Percentiles rank a stretch among this genome's conserved stretches.
Evolutionary conservation across 2,113 vertebrate species (phyloP).

Genomic region (Microtus montanus): DNA sequence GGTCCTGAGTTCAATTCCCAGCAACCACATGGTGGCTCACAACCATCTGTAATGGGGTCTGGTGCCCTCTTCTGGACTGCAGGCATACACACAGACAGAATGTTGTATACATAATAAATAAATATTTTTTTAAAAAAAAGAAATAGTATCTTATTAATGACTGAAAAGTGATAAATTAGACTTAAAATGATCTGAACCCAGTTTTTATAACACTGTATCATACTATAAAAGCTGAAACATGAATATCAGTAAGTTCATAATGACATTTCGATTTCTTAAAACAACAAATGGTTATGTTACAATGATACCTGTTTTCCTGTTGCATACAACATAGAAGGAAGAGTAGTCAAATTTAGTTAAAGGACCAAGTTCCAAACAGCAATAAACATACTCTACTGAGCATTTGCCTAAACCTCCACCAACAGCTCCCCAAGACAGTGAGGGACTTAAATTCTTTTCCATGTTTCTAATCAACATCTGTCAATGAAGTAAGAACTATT

Average conservation of each 20-base stretch:
- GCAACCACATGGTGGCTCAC: too few species aligned
- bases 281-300: constrained; percentile 6
- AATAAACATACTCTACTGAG: constrained; percentile 1
- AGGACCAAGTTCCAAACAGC: not conserved
- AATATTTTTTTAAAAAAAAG: too few species aligned
- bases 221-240: constrained; percentile 40
- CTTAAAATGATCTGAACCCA: constrained; percentile 28
- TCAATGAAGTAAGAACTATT: constrained; percentile 5
- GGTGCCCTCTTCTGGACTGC: too few species aligned
- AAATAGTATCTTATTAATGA: not conserved
- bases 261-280: constrained; percentile 50
- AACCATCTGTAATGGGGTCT: too few species aligned
- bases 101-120: too few species aligned
- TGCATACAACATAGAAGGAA: not conserved
- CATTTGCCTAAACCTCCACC: constrained; percentile 3
- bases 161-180: constrained; percentile 30
- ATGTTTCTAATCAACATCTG: constrained; percentile 15
- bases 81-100: too few species aligned
- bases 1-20: too few species aligned
- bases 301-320: constrained; percentile 29
- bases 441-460: constrained; percentile 19
- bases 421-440: not conserved
- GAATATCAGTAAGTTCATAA: not conserved
- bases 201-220: constrained; percentile 16
- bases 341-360: constrained; percentile 10